Percentiles rank a stretch among this genome's conserved stretches.
Conservation (phyloP, 2,113 vertebrate species). For the Poeciliopsis prolifica region DNA sequence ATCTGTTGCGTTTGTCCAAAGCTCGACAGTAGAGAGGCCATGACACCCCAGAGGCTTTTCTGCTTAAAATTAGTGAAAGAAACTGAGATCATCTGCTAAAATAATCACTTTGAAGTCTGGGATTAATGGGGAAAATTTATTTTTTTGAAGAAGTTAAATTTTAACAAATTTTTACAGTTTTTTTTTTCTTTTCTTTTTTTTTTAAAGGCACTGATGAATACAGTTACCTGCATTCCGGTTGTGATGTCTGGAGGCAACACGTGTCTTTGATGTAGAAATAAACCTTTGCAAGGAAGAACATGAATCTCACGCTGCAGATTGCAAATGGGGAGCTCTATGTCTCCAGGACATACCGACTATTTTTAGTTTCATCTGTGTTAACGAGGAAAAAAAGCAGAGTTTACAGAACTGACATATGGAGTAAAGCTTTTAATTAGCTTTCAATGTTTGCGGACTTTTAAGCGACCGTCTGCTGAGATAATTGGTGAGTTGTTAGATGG, state of each 20-base stretch:
- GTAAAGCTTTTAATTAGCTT: slow-evolving; percentile 33
- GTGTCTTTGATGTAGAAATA: slow-evolving; percentile 58
- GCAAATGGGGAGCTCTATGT: slow-evolving; percentile 42
- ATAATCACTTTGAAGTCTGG: slow-evolving; percentile 49
- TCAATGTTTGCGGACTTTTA: background rate
- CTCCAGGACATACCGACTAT: slow-evolving; percentile 46
- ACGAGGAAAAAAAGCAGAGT: slow-evolving; percentile 1
- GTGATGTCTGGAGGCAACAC: slow-evolving; percentile 54
- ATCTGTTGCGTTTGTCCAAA: slow-evolving; percentile 53
- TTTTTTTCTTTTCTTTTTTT: slow-evolving; percentile 14
- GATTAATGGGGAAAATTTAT: slow-evolving; percentile 41
- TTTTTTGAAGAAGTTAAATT: slow-evolving; percentile 32
- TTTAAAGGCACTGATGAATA: slow-evolving; percentile 25
- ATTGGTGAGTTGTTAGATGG: no score
- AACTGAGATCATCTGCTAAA: slow-evolving; percentile 35
- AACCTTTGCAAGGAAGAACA: slow-evolving; percentile 57
- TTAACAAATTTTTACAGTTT: slow-evolving; percentile 6
- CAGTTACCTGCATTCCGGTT: slow-evolving; percentile 19
- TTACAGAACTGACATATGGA: slow-evolving; percentile 32
- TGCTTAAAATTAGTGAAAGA: background rate
- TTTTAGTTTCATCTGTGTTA: slow-evolving; percentile 3
- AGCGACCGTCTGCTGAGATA: no score
- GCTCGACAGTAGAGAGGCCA: slow-evolving; percentile 25
- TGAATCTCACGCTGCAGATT: slow-evolving; percentile 51
- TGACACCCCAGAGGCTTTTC: slow-evolving; percentile 27